These are phyloP conservation scores for Drosophila mercatorum DNA, from an alignment of 2,888 invertebrate genomes.

Conservation along the genomic window DNA sequence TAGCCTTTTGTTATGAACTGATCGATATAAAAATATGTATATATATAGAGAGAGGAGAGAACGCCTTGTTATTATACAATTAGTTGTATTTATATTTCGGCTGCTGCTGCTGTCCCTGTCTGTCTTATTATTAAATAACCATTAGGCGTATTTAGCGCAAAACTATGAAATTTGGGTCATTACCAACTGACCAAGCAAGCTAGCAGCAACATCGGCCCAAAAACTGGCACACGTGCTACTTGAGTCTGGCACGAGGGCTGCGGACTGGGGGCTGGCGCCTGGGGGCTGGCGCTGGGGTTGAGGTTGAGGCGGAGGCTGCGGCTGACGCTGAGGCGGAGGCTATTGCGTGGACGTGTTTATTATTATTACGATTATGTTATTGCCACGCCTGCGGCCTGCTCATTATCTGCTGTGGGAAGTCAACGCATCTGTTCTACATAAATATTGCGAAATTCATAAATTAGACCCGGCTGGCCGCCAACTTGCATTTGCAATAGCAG, in stretches of 20 bases:
- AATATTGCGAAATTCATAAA: constrained; percentile 56
- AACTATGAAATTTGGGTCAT: constrained; percentile 78
- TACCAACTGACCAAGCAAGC: constrained; percentile 57
- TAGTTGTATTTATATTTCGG: constrained; percentile 71
- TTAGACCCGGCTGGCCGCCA: constrained; percentile 55
- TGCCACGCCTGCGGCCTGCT: constrained; percentile 41
- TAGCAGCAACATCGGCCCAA: constrained; percentile 57
- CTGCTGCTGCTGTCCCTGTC: constrained; percentile 51
- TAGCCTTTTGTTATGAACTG: constrained; percentile 31
- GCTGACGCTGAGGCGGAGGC: constrained; percentile 29
- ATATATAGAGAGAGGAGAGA: constrained; percentile 11
- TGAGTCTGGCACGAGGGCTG: constrained; percentile 12
- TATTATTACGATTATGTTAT: constrained; percentile 68
- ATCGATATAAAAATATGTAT: constrained; percentile 40
- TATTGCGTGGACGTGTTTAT: constrained; percentile 68
- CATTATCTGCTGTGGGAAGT: constrained; percentile 36
- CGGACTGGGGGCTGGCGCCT: constrained; percentile 4
- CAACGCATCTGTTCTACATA: constrained; percentile 69
- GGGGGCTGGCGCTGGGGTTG: constrained; percentile 13
- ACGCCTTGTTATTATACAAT: constrained; percentile 76
- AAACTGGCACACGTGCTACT: constrained; percentile 70
- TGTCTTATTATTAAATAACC: constrained; percentile 76
- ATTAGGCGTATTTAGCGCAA: constrained; percentile 74
- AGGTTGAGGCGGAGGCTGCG: constrained; percentile 4
- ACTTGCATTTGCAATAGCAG: constrained; percentile 39